A percentile compares a stretch with the other conserved stretches of the same genome.
phyloP scores from a whole-genome alignment of 2,888 invertebrate genomes.

The Tipula confusa region DNA sequence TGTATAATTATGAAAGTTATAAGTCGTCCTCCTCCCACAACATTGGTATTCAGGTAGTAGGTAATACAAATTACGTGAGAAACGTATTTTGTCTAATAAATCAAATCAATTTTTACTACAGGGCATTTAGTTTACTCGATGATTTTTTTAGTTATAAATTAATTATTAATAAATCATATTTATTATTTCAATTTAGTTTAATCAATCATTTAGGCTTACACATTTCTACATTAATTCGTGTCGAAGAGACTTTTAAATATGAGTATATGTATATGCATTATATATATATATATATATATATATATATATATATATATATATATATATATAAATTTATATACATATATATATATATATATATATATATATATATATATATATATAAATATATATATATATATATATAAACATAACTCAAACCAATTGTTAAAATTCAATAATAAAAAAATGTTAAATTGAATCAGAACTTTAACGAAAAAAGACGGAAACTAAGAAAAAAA shows the following conservation, averaged over 20 bases:
- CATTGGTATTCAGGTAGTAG: neutral
- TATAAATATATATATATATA: neutral
- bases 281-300: neutral
- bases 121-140: slow-evolving; percentile 20
- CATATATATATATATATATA: neutral
- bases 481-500: neutral
- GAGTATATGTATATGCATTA: too few species aligned
- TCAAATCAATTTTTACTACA: neutral
- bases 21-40: neutral
- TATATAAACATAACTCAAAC: neutral
- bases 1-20: neutral
- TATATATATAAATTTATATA: neutral
- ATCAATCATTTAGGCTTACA: slow-evolving; percentile 6
- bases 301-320: neutral
- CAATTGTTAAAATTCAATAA: slow-evolving; percentile 3
- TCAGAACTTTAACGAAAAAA: neutral
- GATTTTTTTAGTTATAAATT: slow-evolving; percentile 16
- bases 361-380: neutral
- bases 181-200: slow-evolving; percentile 12
- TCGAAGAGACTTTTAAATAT: neutral
- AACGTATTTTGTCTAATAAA: neutral
- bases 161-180: slow-evolving; percentile 3
- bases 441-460: neutral
- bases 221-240: neutral
- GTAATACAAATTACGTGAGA: neutral